Evolutionary conservation across 2,113 vertebrate genomes (phyloP).

Genomic region (Gymnobelideus leadbeateri): DNA sequence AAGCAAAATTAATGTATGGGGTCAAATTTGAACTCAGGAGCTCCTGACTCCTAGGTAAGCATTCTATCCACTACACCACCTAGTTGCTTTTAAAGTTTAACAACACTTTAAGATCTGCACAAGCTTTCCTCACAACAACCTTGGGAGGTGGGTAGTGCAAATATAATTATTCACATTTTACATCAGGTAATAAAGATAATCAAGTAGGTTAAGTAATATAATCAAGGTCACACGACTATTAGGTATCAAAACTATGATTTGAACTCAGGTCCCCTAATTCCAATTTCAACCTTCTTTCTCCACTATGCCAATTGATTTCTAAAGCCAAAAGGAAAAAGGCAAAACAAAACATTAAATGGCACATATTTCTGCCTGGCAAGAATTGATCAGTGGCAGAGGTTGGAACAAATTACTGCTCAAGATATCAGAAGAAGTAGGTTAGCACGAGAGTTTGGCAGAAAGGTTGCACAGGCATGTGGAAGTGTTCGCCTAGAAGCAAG

Average conservation of each 20-base stretch:
- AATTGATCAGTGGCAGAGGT: not conserved
- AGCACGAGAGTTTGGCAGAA: not conserved
- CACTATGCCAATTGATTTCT: not conserved
- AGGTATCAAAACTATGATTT: not conserved
- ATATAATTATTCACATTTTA: not conserved
- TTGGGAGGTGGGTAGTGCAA: not conserved
- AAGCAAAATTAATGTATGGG: not conserved
- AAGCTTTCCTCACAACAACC: not conserved
- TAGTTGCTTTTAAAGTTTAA: not conserved
- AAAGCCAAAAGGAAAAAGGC: not conserved
- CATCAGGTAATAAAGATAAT: not conserved
- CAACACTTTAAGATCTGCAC: not conserved
- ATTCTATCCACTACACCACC: not conserved
- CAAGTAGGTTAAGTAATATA: too few species aligned
- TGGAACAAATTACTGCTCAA: not conserved
- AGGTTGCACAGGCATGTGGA: not conserved
- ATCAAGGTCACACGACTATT: not conserved
- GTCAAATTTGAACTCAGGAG: not conserved
- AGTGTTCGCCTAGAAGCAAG: not conserved
- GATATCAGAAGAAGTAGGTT: not conserved
- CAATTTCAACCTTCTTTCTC: not conserved
- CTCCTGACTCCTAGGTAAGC: not conserved
- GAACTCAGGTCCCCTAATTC: not conserved
- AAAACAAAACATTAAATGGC: not conserved
- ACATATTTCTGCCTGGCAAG: not conserved